Conservation (phyloP, 2,113 vertebrate genomes). For the Calyptommatus sinebrachiatus region DNA sequence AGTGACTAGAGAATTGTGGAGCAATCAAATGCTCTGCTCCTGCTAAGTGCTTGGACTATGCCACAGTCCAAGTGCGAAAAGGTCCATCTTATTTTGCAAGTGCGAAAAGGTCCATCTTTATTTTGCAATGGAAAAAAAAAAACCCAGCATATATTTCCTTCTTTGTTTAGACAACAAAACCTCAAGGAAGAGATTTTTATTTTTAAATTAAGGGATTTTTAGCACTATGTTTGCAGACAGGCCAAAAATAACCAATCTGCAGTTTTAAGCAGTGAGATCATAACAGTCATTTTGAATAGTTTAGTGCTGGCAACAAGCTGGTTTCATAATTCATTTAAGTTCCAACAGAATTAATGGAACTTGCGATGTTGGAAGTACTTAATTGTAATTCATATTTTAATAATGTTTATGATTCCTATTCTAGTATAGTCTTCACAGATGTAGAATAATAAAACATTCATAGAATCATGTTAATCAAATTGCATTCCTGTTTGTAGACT, state of each 20-base stretch:
- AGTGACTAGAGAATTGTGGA: too few relatives aligned
- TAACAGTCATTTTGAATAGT: not conserved
- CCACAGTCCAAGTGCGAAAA: too few relatives aligned
- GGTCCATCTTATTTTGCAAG: too few relatives aligned
- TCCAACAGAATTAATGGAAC: constrained; percentile 13
- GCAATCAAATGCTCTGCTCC: too few relatives aligned
- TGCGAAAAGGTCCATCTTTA: not conserved
- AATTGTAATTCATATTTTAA: constrained; percentile 18
- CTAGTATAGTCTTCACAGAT: not conserved
- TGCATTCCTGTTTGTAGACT: constrained; percentile 9
- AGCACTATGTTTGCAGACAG: not conserved
- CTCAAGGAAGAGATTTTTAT: not conserved
- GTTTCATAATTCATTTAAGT: not conserved
- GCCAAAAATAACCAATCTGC: not conserved
- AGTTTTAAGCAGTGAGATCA: not conserved
- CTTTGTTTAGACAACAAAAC: not conserved
- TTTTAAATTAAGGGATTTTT: constrained; percentile 9
- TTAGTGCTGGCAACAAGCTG: not conserved
- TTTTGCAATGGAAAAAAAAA: not conserved
- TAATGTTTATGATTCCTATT: constrained; percentile 13
- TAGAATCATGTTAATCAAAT: constrained; percentile 15
- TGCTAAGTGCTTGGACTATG: too few relatives aligned
- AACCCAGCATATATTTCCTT: not conserved
- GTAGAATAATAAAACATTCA: constrained; percentile 24
- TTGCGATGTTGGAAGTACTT: not conserved